phyloP scores from a whole-genome alignment of 2,797 vertebrate genomes.

The Myotis myotis region DNA sequence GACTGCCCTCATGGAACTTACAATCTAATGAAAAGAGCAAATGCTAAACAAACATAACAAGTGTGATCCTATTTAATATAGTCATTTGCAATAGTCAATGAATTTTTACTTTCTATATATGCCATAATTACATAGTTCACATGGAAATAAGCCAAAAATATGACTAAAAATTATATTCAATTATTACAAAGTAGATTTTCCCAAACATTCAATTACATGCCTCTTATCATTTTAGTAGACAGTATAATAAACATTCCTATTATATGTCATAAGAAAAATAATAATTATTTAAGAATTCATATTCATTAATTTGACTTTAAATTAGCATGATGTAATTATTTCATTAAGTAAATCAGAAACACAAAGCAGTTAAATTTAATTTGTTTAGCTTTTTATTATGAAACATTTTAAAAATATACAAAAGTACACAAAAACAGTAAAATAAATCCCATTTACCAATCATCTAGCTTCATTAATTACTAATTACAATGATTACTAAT shows the following conservation, averaged over 20 bases:
- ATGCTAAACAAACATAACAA: neutral
- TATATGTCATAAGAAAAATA: slow-evolving; percentile 36
- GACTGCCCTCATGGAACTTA: neutral
- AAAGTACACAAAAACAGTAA: slow-evolving; percentile 29
- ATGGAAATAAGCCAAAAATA: neutral
- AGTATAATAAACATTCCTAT: neutral
- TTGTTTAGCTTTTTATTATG: neutral
- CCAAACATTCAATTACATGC: slow-evolving; percentile 22
- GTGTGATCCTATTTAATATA: neutral
- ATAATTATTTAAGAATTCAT: neutral
- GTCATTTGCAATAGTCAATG: neutral
- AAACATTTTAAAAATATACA: neutral
- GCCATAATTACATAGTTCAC: neutral
- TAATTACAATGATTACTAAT: neutral
- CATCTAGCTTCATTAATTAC: neutral
- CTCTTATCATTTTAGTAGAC: neutral
- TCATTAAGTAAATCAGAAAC: slow-evolving; percentile 39
- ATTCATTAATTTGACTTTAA: slow-evolving; percentile 33
- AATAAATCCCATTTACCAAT: neutral
- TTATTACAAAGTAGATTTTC: slow-evolving; percentile 10
- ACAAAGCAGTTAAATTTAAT: neutral
- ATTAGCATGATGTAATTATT: neutral
- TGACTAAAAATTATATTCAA: slow-evolving; percentile 19
- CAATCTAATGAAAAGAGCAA: neutral
- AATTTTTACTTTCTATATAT: neutral